Evolutionary conservation across 2,797 vertebrate species (phyloP), one percentile per base, ranked within the genome.

Genomic region (Hylomyscus alleni): DNA sequence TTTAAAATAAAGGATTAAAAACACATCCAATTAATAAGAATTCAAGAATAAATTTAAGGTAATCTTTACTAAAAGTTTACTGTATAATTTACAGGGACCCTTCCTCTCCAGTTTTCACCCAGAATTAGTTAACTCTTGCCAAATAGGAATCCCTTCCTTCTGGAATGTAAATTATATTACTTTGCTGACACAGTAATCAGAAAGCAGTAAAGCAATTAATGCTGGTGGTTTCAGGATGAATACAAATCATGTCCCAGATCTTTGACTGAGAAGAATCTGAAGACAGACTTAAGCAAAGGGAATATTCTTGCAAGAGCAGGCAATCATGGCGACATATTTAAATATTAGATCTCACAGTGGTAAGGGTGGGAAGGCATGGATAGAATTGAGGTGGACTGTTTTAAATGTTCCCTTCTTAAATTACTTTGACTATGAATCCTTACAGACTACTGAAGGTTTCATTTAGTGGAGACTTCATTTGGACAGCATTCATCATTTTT

Each of bases 101-200:
- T 84, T 52, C n/a, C 24, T 69, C 52, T 54, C 37, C 82, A 31
- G 7, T 26, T 88, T 92, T 91, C 50, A 86, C 3, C 17, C 26
- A 92, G 62, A 96, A 94, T 34, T 14, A 88, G 29, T 91, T 91
- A 91, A 91, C 37, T 90, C 20, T 58, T 92, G 90, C 20, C 0
- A 89, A 94, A 93, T 88, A 76, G 47, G 31, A 5, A 0, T 95
- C 9, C 34, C 47, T 52, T 86, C 77, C n/a, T n/a, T 95, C 60
- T 91, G 26, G 60, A 92, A 92, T 95, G 88, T 92, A 81, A 96
- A 73, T 94, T 67, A 62, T 62, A 90, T 89, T 93, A 31, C 40
- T 85, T 95, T 89, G 54, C 58, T 88, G 94, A 62, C 89, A 95
- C 29, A 56, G 94, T 96, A 97, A 82, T 56, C 73, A 95, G 58